phyloP scores from a whole-genome alignment of 2,113 vertebrate species.

The Eulacestoma nigropectus region DNA sequence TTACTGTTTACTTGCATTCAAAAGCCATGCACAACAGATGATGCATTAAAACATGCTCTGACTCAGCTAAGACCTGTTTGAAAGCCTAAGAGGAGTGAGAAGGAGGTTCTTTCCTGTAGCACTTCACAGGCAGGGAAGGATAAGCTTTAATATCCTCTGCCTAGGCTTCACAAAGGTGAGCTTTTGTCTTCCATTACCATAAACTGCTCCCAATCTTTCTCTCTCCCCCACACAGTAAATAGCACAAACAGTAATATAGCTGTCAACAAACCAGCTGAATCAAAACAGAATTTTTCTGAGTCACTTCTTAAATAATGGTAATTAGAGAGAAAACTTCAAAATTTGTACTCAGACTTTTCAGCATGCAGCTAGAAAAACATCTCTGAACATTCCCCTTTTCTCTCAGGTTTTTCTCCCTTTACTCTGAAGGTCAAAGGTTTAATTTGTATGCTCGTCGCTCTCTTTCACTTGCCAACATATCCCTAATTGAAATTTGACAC shows the following conservation, averaged over 20 bases:
- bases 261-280: not conserved
- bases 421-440: constrained; percentile 78
- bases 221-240: not conserved
- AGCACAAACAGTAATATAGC: not conserved
- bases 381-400: constrained; percentile 44
- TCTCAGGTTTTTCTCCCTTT: constrained; percentile 35
- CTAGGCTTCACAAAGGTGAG: not conserved
- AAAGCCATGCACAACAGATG: not conserved
- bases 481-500: constrained; percentile 81
- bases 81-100: not conserved
- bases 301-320: not conserved
- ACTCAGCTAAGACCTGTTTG: not conserved
- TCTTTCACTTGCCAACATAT: constrained; percentile 64
- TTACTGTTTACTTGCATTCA: not conserved
- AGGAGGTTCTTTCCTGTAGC: not conserved
- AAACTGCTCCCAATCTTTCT: not conserved
- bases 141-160: not conserved
- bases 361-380: constrained; percentile 3
- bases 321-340: not conserved
- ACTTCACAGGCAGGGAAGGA: not conserved
- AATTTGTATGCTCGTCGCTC: constrained; percentile 70
- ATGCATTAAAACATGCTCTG: not conserved
- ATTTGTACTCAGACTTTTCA: not conserved
- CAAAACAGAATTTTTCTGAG: not conserved
- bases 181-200: not conserved